Evolutionary conservation across 2,888 invertebrate species (phyloP).

Genomic region (Encarsia formosa): DNA sequence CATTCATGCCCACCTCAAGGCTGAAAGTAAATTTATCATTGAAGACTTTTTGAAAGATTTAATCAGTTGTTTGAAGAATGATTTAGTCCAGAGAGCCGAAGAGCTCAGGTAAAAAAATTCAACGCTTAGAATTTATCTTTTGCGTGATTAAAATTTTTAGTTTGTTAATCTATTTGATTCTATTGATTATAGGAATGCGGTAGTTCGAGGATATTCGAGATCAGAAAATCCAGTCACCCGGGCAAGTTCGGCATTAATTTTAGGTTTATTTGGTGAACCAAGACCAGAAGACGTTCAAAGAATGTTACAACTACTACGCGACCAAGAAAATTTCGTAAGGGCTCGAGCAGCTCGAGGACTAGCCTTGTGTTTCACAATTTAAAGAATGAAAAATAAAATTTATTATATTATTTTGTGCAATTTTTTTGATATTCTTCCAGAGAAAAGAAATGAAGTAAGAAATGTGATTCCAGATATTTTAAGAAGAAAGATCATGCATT

Average conservation of each 20-base stretch:
- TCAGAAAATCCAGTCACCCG: conserved; percentile 40
- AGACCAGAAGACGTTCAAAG: conserved; percentile 43
- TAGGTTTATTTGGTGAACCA: conserved; percentile 42
- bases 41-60: conserved; percentile 37
- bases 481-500: too few relatives aligned
- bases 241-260: conserved; percentile 42
- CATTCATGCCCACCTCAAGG: conserved; percentile 33
- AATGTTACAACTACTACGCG: conserved; percentile 42
- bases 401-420: background rate
- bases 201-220: conserved; percentile 44
- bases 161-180: background rate
- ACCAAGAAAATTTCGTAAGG: conserved; percentile 40
- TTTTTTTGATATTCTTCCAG: background rate
- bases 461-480: too few relatives aligned
- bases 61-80: conserved; percentile 37
- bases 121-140: background rate
- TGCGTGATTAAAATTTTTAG: too few relatives aligned
- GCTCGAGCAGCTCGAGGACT: conserved; percentile 37
- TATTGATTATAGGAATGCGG: conserved; percentile 40
- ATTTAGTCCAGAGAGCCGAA: conserved; percentile 41
- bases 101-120: conserved; percentile 39
- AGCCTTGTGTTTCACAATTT: conserved; percentile 17
- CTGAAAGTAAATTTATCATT: conserved; percentile 31
- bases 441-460: too few relatives aligned
- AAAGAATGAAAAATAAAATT: too few relatives aligned